Conservation (phyloP, 2,888 invertebrate genomes). For the Azorinus chamasolen region DNA sequence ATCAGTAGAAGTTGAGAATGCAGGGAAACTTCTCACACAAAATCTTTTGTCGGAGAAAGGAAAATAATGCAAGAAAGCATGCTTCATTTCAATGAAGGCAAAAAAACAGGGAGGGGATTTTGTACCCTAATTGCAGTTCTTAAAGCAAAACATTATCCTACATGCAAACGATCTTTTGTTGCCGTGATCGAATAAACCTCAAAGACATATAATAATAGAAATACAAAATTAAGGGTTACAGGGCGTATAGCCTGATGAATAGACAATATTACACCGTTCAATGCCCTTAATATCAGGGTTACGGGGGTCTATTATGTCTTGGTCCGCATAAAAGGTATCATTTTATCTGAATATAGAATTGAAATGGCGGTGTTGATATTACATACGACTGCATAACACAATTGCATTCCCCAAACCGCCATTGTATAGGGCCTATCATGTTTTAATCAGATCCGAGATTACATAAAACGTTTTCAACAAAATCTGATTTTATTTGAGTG, state of each 20-base stretch:
- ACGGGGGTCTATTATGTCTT: slow-evolving; percentile 29
- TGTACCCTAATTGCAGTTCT: slow-evolving; percentile 7
- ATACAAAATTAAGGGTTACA: slow-evolving; percentile 35
- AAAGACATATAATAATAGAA: slow-evolving; percentile 20
- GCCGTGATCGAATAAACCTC: slow-evolving; percentile 4
- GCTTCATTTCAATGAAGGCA: background rate
- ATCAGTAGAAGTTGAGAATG: no score
- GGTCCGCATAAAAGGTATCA: slow-evolving; percentile 37
- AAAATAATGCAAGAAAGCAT: slow-evolving; percentile 5
- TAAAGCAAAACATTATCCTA: slow-evolving; percentile 1
- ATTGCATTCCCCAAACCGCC: slow-evolving; percentile 19
- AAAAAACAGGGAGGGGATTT: background rate
- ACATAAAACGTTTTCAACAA: slow-evolving; percentile 35
- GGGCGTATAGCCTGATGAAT: slow-evolving; percentile 24
- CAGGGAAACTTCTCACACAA: no score
- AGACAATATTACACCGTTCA: slow-evolving; percentile 36
- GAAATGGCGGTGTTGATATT: slow-evolving; percentile 26
- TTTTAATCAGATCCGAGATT: slow-evolving; percentile 30
- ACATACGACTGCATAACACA: slow-evolving; percentile 39
- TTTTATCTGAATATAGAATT: slow-evolving; percentile 30
- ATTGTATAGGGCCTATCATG: background rate
- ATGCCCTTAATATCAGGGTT: slow-evolving; percentile 46
- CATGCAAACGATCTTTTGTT: slow-evolving; percentile 17
- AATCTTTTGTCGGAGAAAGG: background rate
- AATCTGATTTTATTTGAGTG: slow-evolving; percentile 41